Evolutionary conservation across 2,888 invertebrate genomes (phyloP).

Genomic region (Cephus pygmeus): DNA sequence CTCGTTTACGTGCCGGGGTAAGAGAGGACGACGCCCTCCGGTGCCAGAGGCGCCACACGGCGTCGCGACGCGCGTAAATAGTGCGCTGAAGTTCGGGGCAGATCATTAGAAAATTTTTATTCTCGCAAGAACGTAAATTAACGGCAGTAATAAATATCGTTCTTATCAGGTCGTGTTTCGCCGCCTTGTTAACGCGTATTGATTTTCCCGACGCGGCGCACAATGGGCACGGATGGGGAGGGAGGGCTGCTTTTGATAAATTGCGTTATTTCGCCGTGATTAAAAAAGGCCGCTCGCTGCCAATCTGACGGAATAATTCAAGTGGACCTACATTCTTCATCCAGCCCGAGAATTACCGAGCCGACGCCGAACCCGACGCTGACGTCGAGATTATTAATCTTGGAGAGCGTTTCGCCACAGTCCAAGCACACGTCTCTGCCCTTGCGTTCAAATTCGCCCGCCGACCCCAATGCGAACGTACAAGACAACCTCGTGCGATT

Average conservation of each 20-base stretch:
- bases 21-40: background rate
- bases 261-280: slow-evolving; percentile 24
- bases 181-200: slow-evolving; percentile 46
- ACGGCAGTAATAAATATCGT: slow-evolving; percentile 37
- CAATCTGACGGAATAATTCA: slow-evolving; percentile 4
- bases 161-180: slow-evolving; percentile 43
- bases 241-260: slow-evolving; percentile 30
- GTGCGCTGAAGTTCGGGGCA: background rate
- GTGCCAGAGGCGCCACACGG: background rate
- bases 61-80: background rate
- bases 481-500: background rate
- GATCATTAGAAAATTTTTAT: slow-evolving; percentile 4
- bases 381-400: background rate
- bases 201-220: slow-evolving; percentile 31
- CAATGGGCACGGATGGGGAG: slow-evolving; percentile 1
- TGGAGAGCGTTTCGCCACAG: background rate
- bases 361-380: background rate
- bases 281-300: slow-evolving; percentile 17
- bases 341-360: background rate
- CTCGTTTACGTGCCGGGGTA: background rate
- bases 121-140: slow-evolving; percentile 8
- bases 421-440: background rate
- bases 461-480: background rate
- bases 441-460: background rate
- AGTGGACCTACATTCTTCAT: slow-evolving; percentile 2